These are phyloP conservation scores for Hiodon tergisus DNA, from an alignment of 2,113 vertebrate species.

Conservation along the genomic window DNA sequence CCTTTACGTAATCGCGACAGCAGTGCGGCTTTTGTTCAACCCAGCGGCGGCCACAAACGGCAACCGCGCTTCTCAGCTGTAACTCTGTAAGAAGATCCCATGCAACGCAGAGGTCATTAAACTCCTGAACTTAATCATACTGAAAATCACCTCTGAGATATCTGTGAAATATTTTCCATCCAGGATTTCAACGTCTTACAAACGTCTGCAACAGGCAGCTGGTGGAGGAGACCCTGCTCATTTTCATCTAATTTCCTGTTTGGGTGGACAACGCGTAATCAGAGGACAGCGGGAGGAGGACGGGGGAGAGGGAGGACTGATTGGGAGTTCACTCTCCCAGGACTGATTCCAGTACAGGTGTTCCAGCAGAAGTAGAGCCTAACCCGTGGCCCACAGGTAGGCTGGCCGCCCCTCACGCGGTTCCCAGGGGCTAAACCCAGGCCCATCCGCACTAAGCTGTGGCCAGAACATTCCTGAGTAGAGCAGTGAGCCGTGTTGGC, in stretches of 20 bases:
- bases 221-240: constrained; percentile 14
- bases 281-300: constrained; percentile 1
- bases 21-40: not conserved
- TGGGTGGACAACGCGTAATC: not conserved
- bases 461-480: not conserved
- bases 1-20: constrained; percentile 30
- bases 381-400: not conserved
- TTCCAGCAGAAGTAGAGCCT: not conserved
- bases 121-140: not conserved
- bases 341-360: constrained; percentile 37
- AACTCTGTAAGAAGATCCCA: too few species aligned
- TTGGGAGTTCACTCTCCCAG: constrained; percentile 44
- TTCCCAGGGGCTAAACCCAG: not conserved
- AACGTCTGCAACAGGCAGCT: not conserved
- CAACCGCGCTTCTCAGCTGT: too few species aligned
- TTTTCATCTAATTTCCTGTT: constrained; percentile 32
- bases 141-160: not conserved
- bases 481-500: not conserved
- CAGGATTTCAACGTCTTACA: not conserved
- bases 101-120: too few species aligned
- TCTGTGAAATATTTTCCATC: not conserved
- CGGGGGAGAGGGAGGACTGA: not conserved
- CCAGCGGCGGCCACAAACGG: too few species aligned
- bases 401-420: not conserved
- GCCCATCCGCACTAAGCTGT: too few species aligned